phyloP scores from a whole-genome alignment of 2,113 vertebrate species.

The Phasianus colchicus region DNA sequence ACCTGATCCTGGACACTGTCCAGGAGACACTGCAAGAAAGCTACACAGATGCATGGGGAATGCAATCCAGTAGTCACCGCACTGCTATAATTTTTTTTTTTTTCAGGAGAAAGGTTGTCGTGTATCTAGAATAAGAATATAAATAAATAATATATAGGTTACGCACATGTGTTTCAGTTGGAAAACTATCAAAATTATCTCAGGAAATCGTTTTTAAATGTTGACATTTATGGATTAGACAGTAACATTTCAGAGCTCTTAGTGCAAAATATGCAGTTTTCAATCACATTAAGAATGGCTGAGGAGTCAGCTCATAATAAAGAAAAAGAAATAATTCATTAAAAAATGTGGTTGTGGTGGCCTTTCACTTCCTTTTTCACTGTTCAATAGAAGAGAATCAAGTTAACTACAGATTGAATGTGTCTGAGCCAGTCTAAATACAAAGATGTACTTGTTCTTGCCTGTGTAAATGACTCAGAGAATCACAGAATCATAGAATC shows the following conservation, averaged over 20 bases:
- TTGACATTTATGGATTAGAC: not conserved
- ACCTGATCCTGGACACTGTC: not conserved
- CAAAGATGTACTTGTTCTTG: rapidly evolving
- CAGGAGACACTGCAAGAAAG: not conserved
- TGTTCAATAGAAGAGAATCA: not conserved
- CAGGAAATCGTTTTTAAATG: not conserved
- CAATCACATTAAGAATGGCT: not conserved
- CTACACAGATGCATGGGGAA: not conserved
- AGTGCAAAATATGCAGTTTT: not conserved
- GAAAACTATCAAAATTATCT: not conserved
- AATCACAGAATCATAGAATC: too few species aligned
- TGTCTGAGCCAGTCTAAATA: not conserved
- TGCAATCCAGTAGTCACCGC: rapidly evolving
- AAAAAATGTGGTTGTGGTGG: not conserved
- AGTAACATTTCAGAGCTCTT: not conserved
- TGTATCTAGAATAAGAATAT: not conserved
- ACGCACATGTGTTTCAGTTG: not conserved
- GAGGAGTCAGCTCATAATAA: not conserved
- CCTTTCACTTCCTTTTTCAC: not conserved
- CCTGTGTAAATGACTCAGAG: not conserved
- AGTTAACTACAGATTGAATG: not conserved
- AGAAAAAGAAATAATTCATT: not conserved
- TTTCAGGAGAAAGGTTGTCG: not conserved
- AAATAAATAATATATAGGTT: not conserved
- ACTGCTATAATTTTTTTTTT: not conserved